These are phyloP conservation scores for Apoda limacodes DNA, from an alignment of 2,888 invertebrate genomes.

Conservation along the genomic window DNA sequence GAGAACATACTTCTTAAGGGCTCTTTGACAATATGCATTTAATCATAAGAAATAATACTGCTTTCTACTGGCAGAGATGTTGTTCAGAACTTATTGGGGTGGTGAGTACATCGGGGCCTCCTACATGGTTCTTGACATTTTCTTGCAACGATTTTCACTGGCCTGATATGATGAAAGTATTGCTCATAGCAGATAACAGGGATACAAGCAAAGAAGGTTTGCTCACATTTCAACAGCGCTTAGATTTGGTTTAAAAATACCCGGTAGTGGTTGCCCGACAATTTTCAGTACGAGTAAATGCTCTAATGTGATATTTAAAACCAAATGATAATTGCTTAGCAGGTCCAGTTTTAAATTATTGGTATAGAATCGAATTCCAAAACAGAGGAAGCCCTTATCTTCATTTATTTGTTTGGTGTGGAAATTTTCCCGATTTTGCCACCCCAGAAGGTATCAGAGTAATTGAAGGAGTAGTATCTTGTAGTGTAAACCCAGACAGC, in stretches of 20 bases:
- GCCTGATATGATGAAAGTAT: constrained; percentile 29
- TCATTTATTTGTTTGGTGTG: constrained; percentile 28
- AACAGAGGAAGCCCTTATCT: constrained; percentile 29
- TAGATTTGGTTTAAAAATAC: constrained; percentile 13
- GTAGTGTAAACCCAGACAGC: constrained; percentile 17
- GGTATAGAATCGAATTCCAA: constrained; percentile 30
- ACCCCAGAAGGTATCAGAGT: constrained; percentile 16
- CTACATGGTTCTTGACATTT: constrained; percentile 27
- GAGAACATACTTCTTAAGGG: constrained; percentile 17
- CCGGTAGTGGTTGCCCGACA: constrained; percentile 20
- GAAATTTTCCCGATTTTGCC: constrained; percentile 15
- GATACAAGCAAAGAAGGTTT: constrained; percentile 6
- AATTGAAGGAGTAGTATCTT: constrained; percentile 24
- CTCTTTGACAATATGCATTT: constrained; percentile 27
- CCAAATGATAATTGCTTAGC: no score
- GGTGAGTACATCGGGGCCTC: constrained; percentile 28
- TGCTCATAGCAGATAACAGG: constrained; percentile 25
- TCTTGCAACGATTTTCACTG: constrained; percentile 25
- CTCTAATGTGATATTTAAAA: constrained; percentile 19
- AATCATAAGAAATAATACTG: constrained; percentile 26
- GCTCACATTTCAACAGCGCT: constrained; percentile 12
- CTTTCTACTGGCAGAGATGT: constrained; percentile 26
- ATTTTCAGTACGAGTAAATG: constrained; percentile 23
- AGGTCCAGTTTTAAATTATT: constrained; percentile 19
- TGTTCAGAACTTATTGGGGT: constrained; percentile 27